Base-by-base conservation (phyloP, 1,140 invertebrate species). In the Acromyrmex charruanus region DNA sequence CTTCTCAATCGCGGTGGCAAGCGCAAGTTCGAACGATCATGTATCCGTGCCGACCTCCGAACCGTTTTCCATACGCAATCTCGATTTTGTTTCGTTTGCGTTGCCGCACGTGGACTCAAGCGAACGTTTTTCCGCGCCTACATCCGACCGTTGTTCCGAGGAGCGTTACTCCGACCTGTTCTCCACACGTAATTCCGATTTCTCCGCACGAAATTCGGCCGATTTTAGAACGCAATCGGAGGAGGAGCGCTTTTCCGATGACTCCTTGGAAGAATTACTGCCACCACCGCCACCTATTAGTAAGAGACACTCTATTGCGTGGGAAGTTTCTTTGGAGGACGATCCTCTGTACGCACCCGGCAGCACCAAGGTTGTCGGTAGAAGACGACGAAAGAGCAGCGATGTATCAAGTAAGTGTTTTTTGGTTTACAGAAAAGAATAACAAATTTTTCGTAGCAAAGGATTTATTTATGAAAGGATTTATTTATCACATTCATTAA, bases 161-260 rank as follows among this genome's bases (percentile, higher is more conserved):
- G 93, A 93, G 25, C 90, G 88, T 0, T 95, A 92, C 65, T 95
- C 94, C 10, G 94, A 95, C 77, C 93, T 93, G 88, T 95, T 95
- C 75, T 95, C 95, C 12, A 95, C 94, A 35, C 91, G 94, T 71
- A 95, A 94, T 71, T 96, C 93, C 18, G 95, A 94, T 80, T 95
- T 93, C 61, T 95, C 93, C 4, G 94, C 94, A 6, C 91, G 94
- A 63, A 95, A 95, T 63, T 95, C 94, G 2, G 95, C 94, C 2
- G 95, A 95, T 58, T 95, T 95, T 69, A 92, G 94, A 16, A 95
- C 93, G n/a, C 95, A 95, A 77, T 95, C 94, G 12, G 97, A 97
- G 81, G 97, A 97, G 88, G 97, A 97, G 87, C 96, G 97, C 86
- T 98, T 98, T 93, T 98, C 97, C 6, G 98, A 98, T 93, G 97